Base-by-base conservation (phyloP, 2,797 vertebrate genomes). In the Diplodus puntazzo region DNA sequence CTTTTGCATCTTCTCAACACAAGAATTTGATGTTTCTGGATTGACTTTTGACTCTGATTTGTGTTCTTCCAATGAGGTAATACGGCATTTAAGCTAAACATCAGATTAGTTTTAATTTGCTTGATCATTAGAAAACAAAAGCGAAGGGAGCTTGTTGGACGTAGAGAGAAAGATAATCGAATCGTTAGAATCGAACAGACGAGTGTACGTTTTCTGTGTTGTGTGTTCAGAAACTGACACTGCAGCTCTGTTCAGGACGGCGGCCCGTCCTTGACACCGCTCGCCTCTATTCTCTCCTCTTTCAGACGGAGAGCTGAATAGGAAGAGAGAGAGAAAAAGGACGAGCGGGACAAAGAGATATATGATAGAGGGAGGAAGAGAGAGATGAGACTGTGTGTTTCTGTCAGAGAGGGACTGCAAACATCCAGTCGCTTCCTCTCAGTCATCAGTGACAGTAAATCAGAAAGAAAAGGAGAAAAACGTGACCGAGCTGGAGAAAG, bases 191-290 rank as follows among this genome's bases (percentile, higher is more conserved):
- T 13, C 16, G n/a, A 14, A 6, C 6, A 18, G 62, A 46, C 5
- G 30, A 16, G 61, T 11, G 49, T 43, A 20, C 11, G 49, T 23
- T 54, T 23, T 25, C 34, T 7, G 20, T 63, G 20, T 25, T 3
- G 59, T 23, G 5, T 34, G 25, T 25, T 73, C 23, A 64, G 45
- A 68, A 17, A 66, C 30, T 39, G 30, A 81, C 17, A 27, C 61
- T 43, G 68, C 48, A 50, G 64, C 71, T 52, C 30, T 20, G 13
- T 34, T 34, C 34, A n/a, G 25, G 13, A 27, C 0, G 16, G 4
- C 2, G 11, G 53, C 23, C 48, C 49, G 65, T 20, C 60, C 75
- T 61, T 57, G 49, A 74, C 80, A 34, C 69, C 8, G 20, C 42
- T 6, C 12, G 54, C 61, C 13, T 66, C 53, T 2, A 1, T 11